These are phyloP conservation scores for Malaclemys terrapin DNA, from an alignment of 2,113 vertebrate species.

Conservation along the genomic window DNA sequence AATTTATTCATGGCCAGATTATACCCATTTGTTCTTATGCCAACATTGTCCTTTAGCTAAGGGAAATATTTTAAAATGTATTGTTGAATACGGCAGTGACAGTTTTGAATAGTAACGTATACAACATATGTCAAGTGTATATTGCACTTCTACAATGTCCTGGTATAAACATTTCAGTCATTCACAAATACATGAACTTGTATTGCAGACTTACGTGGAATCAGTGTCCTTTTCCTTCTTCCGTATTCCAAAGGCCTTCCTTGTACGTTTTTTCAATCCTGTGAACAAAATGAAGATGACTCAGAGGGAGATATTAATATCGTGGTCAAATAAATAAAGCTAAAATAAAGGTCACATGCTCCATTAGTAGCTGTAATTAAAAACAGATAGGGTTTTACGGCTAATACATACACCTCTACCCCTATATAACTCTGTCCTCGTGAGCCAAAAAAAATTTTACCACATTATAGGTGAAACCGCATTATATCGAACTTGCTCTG, in stretches of 20 bases:
- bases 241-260: constrained; percentile 96
- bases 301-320: background rate
- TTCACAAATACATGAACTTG: accelerated
- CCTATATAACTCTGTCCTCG: no score
- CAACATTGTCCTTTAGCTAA: background rate
- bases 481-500: no score
- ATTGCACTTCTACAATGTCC: background rate
- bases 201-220: constrained; percentile 84
- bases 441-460: no score
- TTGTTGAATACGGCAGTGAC: accelerated
- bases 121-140: accelerated
- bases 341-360: background rate
- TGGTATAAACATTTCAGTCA: background rate
- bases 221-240: constrained; percentile 98
- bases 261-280: constrained; percentile 99
- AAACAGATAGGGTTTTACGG: background rate
- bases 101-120: accelerated
- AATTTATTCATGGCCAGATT: no score
- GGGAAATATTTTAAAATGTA: accelerated
- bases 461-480: no score
- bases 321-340: background rate
- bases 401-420: accelerated
- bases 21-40: background rate
- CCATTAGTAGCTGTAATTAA: accelerated
- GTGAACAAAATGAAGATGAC: constrained; percentile 19